Evolutionary conservation across 2,888 invertebrate species (phyloP).

Genomic region (Harmothoe impar): DNA sequence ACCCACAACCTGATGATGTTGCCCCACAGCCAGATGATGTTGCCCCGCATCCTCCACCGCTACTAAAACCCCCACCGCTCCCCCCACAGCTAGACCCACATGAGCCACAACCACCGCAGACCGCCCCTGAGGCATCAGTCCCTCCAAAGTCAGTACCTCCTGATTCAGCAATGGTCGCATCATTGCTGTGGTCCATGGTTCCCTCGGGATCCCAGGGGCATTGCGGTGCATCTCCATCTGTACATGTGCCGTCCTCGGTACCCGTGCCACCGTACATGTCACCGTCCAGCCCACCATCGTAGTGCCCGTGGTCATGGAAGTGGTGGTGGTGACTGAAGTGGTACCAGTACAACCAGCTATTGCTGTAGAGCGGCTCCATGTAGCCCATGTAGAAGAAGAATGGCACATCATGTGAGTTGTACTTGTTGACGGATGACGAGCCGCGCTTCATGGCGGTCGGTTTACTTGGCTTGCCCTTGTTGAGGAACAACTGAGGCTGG

Average conservation of each 20-base stretch:
- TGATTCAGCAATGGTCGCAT: background rate
- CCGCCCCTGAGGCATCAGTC: background rate
- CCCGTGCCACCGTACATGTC: background rate
- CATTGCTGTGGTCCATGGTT: constrained; percentile 14
- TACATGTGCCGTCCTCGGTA: background rate
- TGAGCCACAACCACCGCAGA: constrained; percentile 24
- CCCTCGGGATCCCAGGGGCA: constrained; percentile 64
- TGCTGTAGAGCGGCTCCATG: constrained; percentile 33
- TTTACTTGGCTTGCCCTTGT: background rate
- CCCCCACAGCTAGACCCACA: background rate
- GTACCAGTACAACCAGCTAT: constrained; percentile 56
- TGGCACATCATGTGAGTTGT: constrained; percentile 1
- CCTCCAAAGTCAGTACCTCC: background rate
- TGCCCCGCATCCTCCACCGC: background rate
- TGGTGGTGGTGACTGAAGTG: background rate
- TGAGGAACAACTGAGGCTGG: background rate
- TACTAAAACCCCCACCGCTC: background rate
- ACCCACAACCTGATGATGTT: background rate
- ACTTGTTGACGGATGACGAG: background rate
- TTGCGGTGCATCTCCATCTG: background rate
- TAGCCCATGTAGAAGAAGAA: constrained; percentile 41
- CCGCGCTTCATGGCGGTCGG: background rate
- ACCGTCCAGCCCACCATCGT: background rate
- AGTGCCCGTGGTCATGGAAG: background rate
- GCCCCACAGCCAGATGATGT: constrained; percentile 1